These are phyloP conservation scores for Colletes gigas DNA, from an alignment of 1,140 invertebrate species.

Conservation along the genomic window DNA sequence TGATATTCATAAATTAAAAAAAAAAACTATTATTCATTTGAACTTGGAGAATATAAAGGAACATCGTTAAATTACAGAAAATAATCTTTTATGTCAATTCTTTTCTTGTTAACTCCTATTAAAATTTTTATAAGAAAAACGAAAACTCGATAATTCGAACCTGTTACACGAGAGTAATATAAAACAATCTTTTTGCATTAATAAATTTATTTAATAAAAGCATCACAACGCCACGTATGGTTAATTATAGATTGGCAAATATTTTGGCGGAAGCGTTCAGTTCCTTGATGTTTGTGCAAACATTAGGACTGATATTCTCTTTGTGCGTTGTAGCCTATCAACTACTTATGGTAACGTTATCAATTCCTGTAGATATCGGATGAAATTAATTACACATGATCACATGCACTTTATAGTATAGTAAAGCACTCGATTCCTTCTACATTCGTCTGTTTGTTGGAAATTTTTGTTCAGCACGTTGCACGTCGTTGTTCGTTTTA, in stretches of 20 bases:
- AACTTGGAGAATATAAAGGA: no score
- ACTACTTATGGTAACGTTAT: conserved; percentile 45
- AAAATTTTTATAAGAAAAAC: no score
- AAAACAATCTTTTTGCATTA: no score
- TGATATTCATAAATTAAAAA: no score
- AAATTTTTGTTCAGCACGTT: neutral
- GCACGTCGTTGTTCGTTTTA: neutral
- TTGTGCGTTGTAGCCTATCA: conserved; percentile 51
- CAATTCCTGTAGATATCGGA: neutral
- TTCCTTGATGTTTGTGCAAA: conserved; percentile 53
- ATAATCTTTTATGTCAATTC: no score
- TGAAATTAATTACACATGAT: neutral
- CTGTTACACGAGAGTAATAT: no score
- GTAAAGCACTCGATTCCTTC: neutral
- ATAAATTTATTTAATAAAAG: no score
- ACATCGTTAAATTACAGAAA: no score
- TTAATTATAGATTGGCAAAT: conserved; percentile 40
- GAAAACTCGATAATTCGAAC: no score
- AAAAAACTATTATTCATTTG: no score
- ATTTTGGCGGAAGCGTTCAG: conserved; percentile 46
- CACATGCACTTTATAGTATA: neutral
- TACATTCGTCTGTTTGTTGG: neutral
- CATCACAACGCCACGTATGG: neutral
- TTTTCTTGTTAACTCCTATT: no score
- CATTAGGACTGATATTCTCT: conserved; percentile 53